Conservation (phyloP, 2,888 invertebrate species). For the Geotrupes spiniger region DNA sequence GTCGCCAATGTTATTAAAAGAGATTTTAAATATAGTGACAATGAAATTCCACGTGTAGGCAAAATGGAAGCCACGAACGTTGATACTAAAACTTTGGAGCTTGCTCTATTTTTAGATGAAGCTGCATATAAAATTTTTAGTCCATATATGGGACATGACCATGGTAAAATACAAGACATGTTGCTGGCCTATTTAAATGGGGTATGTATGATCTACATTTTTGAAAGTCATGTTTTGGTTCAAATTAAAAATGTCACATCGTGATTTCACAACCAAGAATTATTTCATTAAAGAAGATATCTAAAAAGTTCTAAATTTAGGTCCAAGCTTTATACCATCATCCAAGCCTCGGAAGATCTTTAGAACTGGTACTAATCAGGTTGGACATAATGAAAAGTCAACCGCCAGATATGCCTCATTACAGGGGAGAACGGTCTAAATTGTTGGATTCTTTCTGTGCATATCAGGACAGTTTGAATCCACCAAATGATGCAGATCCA, state of each 20-base stretch:
- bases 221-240: too few relatives aligned
- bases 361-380: slow-evolving; percentile 68
- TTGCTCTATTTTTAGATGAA: slow-evolving; percentile 73
- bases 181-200: slow-evolving; percentile 76
- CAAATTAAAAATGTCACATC: too few relatives aligned
- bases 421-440: slow-evolving; percentile 64
- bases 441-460: slow-evolving; percentile 74
- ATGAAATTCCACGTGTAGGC: not conserved
- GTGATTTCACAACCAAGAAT: too few relatives aligned
- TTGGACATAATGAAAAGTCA: slow-evolving; percentile 69
- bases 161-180: slow-evolving; percentile 67
- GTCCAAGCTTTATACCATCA: slow-evolving; percentile 79
- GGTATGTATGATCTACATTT: slow-evolving; percentile 51
- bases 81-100: slow-evolving; percentile 57
- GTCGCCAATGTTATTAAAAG: not conserved
- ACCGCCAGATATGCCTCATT: slow-evolving; percentile 60
- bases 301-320: slow-evolving; percentile 42
- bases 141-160: slow-evolving; percentile 65
- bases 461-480: slow-evolving; percentile 66
- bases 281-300: not conserved
- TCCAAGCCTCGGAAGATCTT: slow-evolving; percentile 62
- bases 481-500: slow-evolving; percentile 63
- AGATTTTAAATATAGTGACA: not conserved
- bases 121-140: slow-evolving; percentile 69
- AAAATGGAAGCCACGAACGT: not conserved